Percentiles rank a stretch among this genome's conserved stretches.
These are phyloP conservation scores for Nyctereutes procyonoides DNA, from an alignment of 2,113 vertebrate genomes.

Conservation along the genomic window DNA sequence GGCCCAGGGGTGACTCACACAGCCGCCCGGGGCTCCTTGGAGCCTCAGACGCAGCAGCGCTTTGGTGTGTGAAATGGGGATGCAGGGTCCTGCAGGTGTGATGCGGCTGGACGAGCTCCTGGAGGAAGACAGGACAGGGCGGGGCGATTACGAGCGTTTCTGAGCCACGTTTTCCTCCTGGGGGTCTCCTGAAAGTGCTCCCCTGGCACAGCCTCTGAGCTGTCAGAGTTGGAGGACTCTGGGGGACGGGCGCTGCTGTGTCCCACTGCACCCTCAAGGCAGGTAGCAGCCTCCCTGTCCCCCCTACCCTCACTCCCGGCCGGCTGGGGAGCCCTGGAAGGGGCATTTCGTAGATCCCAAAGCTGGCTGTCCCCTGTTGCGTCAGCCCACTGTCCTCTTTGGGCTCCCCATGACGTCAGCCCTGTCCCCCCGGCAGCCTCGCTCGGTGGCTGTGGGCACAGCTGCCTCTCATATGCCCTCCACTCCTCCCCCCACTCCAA, in stretches of 20 bases:
- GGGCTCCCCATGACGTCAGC: neutral
- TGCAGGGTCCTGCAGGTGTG: accelerated
- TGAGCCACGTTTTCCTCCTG: neutral
- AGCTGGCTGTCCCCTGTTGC: neutral
- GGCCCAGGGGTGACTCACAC: neutral
- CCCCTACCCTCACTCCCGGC: too few species aligned
- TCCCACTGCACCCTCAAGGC: neutral
- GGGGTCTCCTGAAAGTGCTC: neutral
- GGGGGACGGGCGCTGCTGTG: too few species aligned
- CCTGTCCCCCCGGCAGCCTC: neutral
- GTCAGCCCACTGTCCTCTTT: neutral
- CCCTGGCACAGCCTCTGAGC: neutral
- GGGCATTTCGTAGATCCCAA: neutral
- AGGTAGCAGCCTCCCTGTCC: neutral
- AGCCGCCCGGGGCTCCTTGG: neutral
- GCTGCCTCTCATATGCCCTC: neutral
- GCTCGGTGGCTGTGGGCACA: too few species aligned
- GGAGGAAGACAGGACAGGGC: neutral
- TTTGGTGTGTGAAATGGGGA: constrained; percentile 20
- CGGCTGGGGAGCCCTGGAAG: neutral
- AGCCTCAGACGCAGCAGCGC: neutral
- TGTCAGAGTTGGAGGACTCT: neutral
- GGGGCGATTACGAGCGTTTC: neutral
- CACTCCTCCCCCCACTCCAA: too few species aligned
- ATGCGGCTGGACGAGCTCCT: neutral